These are phyloP conservation scores for Melanotaenia parkinsoni DNA, from an alignment of 2,797 vertebrate species.

Conservation along the genomic window DNA sequence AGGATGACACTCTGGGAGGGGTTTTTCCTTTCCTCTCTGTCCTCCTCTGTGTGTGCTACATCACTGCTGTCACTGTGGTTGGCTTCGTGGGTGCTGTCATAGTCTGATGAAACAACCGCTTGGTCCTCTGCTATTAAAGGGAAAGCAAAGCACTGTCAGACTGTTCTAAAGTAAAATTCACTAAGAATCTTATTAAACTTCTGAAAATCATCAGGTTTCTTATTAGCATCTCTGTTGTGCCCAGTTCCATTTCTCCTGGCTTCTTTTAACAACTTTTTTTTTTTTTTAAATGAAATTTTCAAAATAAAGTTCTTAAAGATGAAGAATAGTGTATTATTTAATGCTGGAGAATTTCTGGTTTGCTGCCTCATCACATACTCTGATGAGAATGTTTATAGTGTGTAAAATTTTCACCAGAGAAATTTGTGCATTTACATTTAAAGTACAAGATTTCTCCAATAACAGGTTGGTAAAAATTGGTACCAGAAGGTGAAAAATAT, in stretches of 20 bases:
- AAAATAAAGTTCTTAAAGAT: slow-evolving; percentile 9
- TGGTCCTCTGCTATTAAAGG: slow-evolving; percentile 83
- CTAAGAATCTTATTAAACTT: slow-evolving; percentile 19
- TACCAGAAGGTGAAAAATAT: neutral
- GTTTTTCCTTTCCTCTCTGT: slow-evolving; percentile 82
- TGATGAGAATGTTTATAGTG: neutral
- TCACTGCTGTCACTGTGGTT: slow-evolving; percentile 96
- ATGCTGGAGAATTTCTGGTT: neutral
- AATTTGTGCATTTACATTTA: neutral
- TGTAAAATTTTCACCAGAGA: slow-evolving; percentile 5
- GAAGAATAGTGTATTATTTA: slow-evolving; percentile 4
- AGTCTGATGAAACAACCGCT: slow-evolving; percentile 91
- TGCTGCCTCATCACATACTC: neutral
- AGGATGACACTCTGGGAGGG: slow-evolving; percentile 82
- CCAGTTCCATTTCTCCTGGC: neutral
- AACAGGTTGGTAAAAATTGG: neutral
- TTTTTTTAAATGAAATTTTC: neutral
- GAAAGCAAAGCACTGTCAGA: slow-evolving; percentile 37
- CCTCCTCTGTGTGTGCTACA: slow-evolving; percentile 90
- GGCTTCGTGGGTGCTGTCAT: slow-evolving; percentile 90
- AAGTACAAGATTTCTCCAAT: neutral
- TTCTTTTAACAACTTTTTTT: slow-evolving; percentile 1
- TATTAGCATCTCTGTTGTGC: slow-evolving; percentile 2
- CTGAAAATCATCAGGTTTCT: slow-evolving; percentile 18
- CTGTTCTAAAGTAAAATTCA: neutral